Evolutionary conservation across 2,797 vertebrate species (phyloP).

Genomic region (Brotula barbata): DNA sequence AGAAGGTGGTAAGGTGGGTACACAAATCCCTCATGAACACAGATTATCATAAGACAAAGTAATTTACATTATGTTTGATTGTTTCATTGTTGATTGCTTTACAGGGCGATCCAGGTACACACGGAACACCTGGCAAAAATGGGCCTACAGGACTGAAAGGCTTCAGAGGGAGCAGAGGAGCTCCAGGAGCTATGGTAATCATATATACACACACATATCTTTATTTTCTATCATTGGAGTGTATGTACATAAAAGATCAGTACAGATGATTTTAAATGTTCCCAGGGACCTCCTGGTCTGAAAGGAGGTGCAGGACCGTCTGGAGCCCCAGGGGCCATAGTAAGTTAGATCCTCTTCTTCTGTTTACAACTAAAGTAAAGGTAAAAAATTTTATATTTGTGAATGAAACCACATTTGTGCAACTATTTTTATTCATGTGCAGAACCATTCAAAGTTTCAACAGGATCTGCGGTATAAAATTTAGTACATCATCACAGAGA

Average conservation of each 20-base stretch:
- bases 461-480: background rate
- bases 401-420: slow-evolving; percentile 1
- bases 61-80: background rate
- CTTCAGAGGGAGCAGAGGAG: slow-evolving; percentile 92
- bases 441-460: background rate
- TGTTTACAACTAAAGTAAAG: too few relatives aligned
- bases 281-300: slow-evolving; percentile 88
- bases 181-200: slow-evolving; percentile 87
- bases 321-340: slow-evolving; percentile 84
- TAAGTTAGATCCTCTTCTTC: slow-evolving; percentile 71
- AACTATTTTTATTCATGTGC: slow-evolving; percentile 1
- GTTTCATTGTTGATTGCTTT: slow-evolving; percentile 6
- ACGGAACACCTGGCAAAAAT: slow-evolving; percentile 88
- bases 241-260: background rate
- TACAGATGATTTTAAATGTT: slow-evolving; percentile 22
- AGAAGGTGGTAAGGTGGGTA: slow-evolving; percentile 92
- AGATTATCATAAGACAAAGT: background rate
- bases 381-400: slow-evolving; percentile 5
- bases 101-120: slow-evolving; percentile 91
- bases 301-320: slow-evolving; percentile 92
- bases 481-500: background rate
- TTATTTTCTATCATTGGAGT: background rate
- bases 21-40: background rate
- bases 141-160: slow-evolving; percentile 92
- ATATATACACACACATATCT: background rate